Evolutionary conservation across 2,113 vertebrate genomes (phyloP), one percentile per base, ranked within the genome.

Genomic region (Oxyura jamaicensis): DNA sequence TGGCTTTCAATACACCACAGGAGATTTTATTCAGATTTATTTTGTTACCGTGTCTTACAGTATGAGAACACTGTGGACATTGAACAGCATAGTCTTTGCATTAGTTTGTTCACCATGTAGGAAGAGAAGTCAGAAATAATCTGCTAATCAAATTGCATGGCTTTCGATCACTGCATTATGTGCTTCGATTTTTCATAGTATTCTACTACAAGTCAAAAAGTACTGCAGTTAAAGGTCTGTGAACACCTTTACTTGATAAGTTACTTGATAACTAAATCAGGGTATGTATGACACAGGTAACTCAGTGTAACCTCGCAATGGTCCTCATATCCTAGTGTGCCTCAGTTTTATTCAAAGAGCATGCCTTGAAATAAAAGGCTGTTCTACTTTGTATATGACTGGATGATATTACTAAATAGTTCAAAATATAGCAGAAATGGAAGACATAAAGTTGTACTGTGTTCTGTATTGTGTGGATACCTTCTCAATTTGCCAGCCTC

Each of bases 21-120:
- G 35, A 85, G 33, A 42, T 92, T 91, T 77, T 90, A 86, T 83
- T 95, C 71, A 55, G 87, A 80, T 78, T 91, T 94, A 88, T 95
- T 95, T 88, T 65, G n/a, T 55, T 66, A 80, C n/a, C 8, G 18
- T 48, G 46, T 67, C 94, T 90, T 91, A 76, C 65, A 73, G 19
- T 58, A 60, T 55, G 20, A 92, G 83, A 85, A 86, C 33, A 71
- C 19, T 67, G 21, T 44, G 21, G 20, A 77, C 25, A 18, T 6
- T 74, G 79, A 83, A 20, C 21, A 39, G 55, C 52, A 66, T 6
- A 81, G 25, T 4, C 18, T 86, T 63, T 76, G 20, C 6, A 36
- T 88, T 77, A 76, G 21, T 63, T 23, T 73, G 13, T 62, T 90
- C 48, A 21, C 28, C 20, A 16, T 13, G 13, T 42, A 79, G 58